phyloP scores from a whole-genome alignment of 2,797 vertebrate genomes.

The Uromys caudimaculatus region DNA sequence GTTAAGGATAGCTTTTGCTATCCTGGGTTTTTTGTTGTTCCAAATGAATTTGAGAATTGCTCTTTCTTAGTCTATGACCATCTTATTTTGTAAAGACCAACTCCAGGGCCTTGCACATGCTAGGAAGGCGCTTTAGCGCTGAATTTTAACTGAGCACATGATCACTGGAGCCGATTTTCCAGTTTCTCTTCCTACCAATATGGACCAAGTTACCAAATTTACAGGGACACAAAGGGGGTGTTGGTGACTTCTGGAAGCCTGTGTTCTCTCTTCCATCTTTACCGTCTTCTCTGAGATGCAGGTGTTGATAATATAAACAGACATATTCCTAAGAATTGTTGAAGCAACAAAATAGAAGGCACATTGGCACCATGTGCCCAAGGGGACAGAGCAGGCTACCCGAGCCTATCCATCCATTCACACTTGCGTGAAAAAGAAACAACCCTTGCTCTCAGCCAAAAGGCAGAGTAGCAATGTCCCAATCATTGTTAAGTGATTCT shows the following conservation, averaged over 20 bases:
- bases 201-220: background rate
- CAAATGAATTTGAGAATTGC: too few species aligned
- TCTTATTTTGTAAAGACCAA: background rate
- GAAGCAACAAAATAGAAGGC: background rate
- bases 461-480: background rate
- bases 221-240: background rate
- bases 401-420: background rate
- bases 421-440: conserved; percentile 34
- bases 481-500: background rate
- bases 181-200: background rate
- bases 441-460: background rate
- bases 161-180: background rate
- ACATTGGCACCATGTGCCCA: background rate
- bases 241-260: background rate
- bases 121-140: background rate
- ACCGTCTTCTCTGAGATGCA: background rate
- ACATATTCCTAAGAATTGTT: background rate
- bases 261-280: background rate
- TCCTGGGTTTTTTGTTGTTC: too few species aligned
- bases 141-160: background rate
- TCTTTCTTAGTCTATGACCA: too few species aligned
- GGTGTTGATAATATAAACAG: background rate
- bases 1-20: too few species aligned
- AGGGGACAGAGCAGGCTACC: background rate
- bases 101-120: background rate